These are phyloP conservation scores for Macquaria ambigua DNA, from an alignment of 2,113 vertebrate species.

Conservation along the genomic window DNA sequence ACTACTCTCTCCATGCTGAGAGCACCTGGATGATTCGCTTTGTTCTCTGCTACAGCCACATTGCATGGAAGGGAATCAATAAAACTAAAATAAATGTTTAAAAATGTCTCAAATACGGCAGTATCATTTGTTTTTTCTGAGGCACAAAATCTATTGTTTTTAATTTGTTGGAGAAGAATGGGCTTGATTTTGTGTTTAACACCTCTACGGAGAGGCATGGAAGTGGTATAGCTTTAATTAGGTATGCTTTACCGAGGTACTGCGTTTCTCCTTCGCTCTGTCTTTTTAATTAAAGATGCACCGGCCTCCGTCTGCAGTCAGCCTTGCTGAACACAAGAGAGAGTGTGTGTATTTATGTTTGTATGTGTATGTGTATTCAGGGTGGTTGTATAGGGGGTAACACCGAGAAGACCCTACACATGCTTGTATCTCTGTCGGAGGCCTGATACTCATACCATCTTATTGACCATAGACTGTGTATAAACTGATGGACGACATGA, in stretches of 20 bases:
- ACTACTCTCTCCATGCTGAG: constrained; percentile 15
- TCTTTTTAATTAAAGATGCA: constrained; percentile 68
- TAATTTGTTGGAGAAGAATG: constrained; percentile 61
- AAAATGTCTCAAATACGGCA: constrained; percentile 59
- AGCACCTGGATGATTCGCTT: constrained; percentile 20
- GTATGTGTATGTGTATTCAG: background rate
- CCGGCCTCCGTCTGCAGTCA: constrained; percentile 25
- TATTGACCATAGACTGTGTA: background rate
- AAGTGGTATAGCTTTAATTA: constrained; percentile 68
- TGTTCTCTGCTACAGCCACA: constrained; percentile 13
- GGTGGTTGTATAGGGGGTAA: background rate
- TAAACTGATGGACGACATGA: too few relatives aligned
- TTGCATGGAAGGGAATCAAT: constrained; percentile 36
- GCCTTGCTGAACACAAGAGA: constrained; percentile 1
- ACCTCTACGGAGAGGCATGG: constrained; percentile 45
- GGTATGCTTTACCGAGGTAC: constrained; percentile 65
- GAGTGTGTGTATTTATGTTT: background rate
- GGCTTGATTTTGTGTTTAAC: constrained; percentile 54
- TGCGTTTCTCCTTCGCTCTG: constrained; percentile 21
- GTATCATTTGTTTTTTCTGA: constrained; percentile 53
- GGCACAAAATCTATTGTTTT: constrained; percentile 68
- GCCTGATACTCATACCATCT: background rate
- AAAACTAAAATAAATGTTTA: constrained; percentile 65
- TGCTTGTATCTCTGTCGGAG: background rate
- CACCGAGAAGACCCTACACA: background rate